A percentile compares a stretch with the other conserved stretches of the same genome.
Conservation (phyloP, 2,888 invertebrate species). For the Microctonus brassicae region DNA sequence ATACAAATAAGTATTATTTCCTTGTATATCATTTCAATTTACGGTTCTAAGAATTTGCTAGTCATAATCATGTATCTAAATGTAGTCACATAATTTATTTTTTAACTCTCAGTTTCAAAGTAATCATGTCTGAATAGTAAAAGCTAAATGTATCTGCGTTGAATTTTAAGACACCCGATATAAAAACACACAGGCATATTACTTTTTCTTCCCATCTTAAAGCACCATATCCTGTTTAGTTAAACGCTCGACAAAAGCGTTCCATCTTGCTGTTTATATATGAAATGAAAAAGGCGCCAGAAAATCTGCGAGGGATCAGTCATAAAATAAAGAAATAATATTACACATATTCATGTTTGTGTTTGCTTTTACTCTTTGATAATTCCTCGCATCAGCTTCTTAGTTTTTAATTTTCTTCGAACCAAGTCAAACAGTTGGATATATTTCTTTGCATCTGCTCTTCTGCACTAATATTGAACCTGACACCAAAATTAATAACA, state of each 20-base stretch:
- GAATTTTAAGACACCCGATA: background rate
- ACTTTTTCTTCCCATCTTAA: background rate
- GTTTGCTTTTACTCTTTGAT: conserved; percentile 34
- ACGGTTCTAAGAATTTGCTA: background rate
- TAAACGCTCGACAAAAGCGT: conserved; percentile 39
- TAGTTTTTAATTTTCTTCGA: too few relatives aligned
- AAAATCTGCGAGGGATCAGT: background rate
- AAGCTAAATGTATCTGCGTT: background rate
- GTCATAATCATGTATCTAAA: background rate
- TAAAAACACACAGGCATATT: background rate
- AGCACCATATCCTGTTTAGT: conserved; percentile 46
- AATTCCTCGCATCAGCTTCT: background rate
- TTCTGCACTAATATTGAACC: background rate
- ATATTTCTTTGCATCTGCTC: conserved; percentile 2
- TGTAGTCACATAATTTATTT: background rate
- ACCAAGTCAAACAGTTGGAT: background rate
- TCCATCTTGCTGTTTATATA: background rate
- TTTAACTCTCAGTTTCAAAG: background rate
- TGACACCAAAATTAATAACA: background rate
- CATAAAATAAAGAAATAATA: conserved; percentile 19
- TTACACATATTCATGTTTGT: conserved; percentile 3
- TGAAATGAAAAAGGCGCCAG: background rate
- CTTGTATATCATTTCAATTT: background rate
- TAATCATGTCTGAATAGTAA: background rate
- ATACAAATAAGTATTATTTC: background rate